Percentiles rank a stretch among this genome's conserved stretches.
These are phyloP conservation scores for Podilymbus podiceps DNA, from an alignment of 2,113 vertebrate species.

Conservation along the genomic window DNA sequence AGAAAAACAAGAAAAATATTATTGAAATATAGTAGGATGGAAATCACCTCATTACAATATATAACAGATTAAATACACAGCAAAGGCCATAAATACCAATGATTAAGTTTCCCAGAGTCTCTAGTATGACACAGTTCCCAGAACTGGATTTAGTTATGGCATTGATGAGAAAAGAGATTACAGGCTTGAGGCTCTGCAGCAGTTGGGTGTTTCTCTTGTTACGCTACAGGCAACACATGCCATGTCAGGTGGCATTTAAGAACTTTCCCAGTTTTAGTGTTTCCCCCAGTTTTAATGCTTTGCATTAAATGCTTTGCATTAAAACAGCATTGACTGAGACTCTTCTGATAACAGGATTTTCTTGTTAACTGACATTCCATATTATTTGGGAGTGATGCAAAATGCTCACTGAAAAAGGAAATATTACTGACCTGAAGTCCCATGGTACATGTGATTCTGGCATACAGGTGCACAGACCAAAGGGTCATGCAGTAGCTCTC, in stretches of 20 bases:
- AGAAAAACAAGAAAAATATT: neutral
- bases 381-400: neutral
- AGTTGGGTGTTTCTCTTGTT: neutral
- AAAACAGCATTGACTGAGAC: neutral
- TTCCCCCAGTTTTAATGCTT: too few species aligned
- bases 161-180: neutral
- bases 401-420: neutral
- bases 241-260: neutral
- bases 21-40: neutral
- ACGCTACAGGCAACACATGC: rapidly evolving
- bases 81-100: neutral
- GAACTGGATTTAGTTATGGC: neutral
- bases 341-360: neutral
- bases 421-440: neutral
- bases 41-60: neutral
- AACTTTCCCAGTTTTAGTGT: neutral
- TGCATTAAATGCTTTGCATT: neutral
- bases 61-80: neutral
- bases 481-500: neutral
- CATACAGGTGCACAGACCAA: neutral
- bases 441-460: neutral
- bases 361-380: neutral
- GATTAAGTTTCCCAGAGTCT: neutral
- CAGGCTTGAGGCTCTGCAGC: neutral
- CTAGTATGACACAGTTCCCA: neutral